Evolutionary conservation across 2,113 vertebrate genomes (phyloP), one percentile per base, ranked within the genome.

Genomic region (Vulpes lagopus): DNA sequence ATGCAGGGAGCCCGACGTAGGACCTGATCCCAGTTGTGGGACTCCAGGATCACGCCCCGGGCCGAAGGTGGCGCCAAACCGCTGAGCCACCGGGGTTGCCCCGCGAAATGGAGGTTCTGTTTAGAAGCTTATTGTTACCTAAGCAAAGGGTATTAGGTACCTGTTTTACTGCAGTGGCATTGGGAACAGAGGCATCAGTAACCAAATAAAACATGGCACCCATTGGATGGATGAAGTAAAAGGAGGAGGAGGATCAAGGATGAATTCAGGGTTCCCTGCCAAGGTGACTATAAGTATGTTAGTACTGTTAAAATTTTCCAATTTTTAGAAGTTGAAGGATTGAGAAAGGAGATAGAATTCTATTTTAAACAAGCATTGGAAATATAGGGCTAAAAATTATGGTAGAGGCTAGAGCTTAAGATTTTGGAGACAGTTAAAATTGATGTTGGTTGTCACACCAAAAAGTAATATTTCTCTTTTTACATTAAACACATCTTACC

Each of bases 281-380:
- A 80, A 64, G 5, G 8, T 89, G n/a, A 91, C 64, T 74, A 79
- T 4, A 93, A 71, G 35, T 85, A 59, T 78, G 27, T 57, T 90
- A 32, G 25, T 76, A 87, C 9, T 12, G 30, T 76, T 79, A 96
- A 60, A n/a, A 64, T 92, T 97, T 76, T 89, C 53, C 51, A 89
- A 3, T 94, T 67, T 94, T 67, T 96, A 89, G 78, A 89, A 90
- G 32, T 65, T 43, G 32, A 91, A 94, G 55, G 49, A 81, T 43
- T 64, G 64, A 73, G n/a, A 23, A 88, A 91, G 38, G 25, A 92
- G 25, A 59, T 51, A 25, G 4, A 89, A 11, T 94, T 96, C 3
- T 43, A 9, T 92, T 94, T 97, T 89, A 97, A 91, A 95, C 12
- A 83, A 43, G 3, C 9, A 85, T 91, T 91, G 51, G 30, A 94